Evolutionary conservation across 2,113 vertebrate genomes (phyloP).

Genomic region (Cyphomyrus plagiostoma): DNA sequence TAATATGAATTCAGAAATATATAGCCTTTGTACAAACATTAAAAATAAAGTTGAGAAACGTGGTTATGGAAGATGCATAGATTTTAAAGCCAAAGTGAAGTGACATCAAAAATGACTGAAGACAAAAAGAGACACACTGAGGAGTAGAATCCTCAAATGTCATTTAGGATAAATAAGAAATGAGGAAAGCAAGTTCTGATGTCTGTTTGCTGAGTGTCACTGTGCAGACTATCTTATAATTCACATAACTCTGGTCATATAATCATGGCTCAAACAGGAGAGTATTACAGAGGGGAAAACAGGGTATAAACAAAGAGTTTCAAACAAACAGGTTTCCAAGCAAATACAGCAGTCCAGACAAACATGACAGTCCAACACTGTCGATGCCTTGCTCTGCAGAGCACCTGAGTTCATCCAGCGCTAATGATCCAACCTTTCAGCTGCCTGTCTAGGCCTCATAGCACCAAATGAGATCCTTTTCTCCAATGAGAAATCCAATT

Average conservation of each 20-base stretch:
- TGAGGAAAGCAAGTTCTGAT: neutral
- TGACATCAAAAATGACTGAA: neutral
- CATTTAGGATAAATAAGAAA: neutral
- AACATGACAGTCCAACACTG: neutral
- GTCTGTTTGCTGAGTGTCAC: neutral
- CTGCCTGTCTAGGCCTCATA: slow-evolving; percentile 29
- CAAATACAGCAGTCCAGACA: neutral
- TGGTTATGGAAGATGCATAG: neutral
- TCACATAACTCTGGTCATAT: neutral
- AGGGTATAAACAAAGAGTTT: neutral
- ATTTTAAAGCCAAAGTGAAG: neutral
- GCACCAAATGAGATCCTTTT: slow-evolving; percentile 28
- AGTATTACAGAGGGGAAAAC: neutral
- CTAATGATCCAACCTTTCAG: slow-evolving; percentile 48
- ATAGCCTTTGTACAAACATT: neutral
- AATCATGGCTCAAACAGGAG: neutral
- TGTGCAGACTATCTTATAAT: neutral
- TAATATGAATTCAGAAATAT: neutral
- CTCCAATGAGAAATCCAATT: slow-evolving; percentile 56
- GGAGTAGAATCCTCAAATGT: neutral
- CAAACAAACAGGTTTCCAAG: neutral
- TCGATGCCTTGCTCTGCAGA: neutral
- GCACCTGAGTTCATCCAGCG: slow-evolving; percentile 42
- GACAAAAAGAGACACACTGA: neutral
- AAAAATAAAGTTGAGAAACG: neutral